phyloP scores from a whole-genome alignment of 2,113 vertebrate genomes.

The Struthidea cinerea region DNA sequence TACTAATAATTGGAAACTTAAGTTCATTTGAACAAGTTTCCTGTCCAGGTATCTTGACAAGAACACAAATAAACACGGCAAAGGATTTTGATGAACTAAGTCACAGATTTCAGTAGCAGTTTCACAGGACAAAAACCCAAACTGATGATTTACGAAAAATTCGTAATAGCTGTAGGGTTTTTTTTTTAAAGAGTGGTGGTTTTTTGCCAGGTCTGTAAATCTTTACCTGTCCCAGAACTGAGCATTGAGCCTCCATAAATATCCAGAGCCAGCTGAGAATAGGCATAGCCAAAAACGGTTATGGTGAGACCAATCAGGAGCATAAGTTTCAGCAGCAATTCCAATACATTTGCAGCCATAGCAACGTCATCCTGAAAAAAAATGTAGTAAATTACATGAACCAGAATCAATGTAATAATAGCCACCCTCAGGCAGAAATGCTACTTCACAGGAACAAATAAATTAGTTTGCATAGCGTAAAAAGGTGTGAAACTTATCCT shows the following conservation, averaged over 20 bases:
- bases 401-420: not conserved
- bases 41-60: not conserved
- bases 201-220: not conserved
- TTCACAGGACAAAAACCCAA: not conserved
- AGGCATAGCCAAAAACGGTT: constrained; percentile 89
- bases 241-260: constrained; percentile 91
- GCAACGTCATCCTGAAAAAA: constrained; percentile 83
- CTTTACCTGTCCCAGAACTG: constrained; percentile 82
- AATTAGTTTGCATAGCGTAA: not conserved
- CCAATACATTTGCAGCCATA: constrained; percentile 84
- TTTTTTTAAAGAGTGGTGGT: not conserved
- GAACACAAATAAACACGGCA: not conserved
- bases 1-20: not conserved
- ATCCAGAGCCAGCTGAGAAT: constrained; percentile 90
- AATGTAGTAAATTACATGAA: not conserved
- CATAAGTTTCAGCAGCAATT: constrained; percentile 89
- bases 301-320: constrained; percentile 89
- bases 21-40: not conserved
- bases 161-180: not conserved
- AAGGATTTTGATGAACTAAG: not conserved
- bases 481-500: not conserved
- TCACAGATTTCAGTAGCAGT: not conserved
- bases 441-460: not conserved
- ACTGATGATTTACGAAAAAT: not conserved
- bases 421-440: not conserved